Conservation (phyloP, 2,113 vertebrate species). For the Phyllostomus discolor region DNA sequence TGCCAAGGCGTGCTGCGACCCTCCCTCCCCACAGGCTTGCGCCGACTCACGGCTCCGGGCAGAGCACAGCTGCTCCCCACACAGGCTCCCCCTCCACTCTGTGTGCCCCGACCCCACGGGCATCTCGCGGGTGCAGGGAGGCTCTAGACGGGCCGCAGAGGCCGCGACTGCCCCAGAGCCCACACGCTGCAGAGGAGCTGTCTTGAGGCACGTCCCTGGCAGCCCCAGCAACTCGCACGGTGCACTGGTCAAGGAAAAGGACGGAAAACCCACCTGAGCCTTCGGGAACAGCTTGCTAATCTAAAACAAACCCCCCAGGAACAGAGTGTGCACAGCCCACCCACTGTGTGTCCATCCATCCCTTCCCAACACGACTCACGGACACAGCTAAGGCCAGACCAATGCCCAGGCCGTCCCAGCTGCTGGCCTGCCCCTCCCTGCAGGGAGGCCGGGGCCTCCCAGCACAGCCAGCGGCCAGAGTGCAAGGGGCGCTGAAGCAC, state of each 20-base stretch:
- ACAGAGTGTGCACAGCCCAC: neutral
- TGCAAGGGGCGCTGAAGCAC: neutral
- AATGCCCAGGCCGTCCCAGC: neutral
- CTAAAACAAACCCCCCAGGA: conserved; percentile 16
- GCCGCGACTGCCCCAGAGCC: neutral
- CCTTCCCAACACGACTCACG: neutral
- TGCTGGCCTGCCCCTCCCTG: neutral
- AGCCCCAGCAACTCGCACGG: neutral
- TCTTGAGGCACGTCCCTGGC: neutral
- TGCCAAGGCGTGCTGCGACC: neutral
- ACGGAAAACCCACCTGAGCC: conserved; percentile 49
- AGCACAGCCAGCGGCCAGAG: neutral
- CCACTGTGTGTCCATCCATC: neutral
- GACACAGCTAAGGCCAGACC: neutral
- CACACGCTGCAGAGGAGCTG: neutral
- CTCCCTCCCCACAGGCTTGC: neutral
- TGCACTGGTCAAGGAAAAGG: neutral
- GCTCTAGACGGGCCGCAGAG: neutral
- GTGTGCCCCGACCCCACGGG: neutral
- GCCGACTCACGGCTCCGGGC: accelerated
- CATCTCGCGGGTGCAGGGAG: neutral
- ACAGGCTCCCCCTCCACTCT: neutral
- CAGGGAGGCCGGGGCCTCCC: neutral
- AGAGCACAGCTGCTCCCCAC: accelerated
- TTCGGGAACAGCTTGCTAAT: conserved; percentile 46